phyloP scores from a whole-genome alignment of 2,888 invertebrate genomes.

The Carabus problematicus region DNA sequence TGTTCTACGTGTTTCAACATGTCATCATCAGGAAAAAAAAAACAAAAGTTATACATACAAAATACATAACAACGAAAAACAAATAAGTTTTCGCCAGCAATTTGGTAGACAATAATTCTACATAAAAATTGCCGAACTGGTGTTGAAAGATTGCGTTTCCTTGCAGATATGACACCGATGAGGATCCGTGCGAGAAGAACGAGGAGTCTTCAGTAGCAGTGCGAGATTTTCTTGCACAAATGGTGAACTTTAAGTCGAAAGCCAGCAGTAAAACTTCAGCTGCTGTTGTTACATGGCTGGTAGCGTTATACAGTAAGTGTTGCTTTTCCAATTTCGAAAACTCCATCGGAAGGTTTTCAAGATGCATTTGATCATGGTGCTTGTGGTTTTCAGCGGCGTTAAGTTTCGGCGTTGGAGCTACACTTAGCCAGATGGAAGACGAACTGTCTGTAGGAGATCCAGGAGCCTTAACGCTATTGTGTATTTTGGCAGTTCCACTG shows the following conservation, averaged over 20 bases:
- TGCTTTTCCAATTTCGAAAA: too few species aligned
- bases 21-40: too few species aligned
- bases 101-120: constrained; percentile 8
- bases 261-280: constrained; percentile 61
- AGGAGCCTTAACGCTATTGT: constrained; percentile 55
- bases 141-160: too few species aligned
- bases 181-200: constrained; percentile 55
- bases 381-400: constrained; percentile 52
- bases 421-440: constrained; percentile 54
- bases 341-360: too few species aligned
- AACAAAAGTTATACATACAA: too few species aligned
- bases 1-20: too few species aligned
- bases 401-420: constrained; percentile 54
- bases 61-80: not conserved
- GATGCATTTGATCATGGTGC: too few species aligned
- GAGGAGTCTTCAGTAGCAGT: constrained; percentile 52
- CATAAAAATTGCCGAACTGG: too few species aligned
- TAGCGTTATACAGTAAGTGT: constrained; percentile 62
- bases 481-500: constrained; percentile 50
- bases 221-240: constrained; percentile 55
- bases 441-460: constrained; percentile 55
- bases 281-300: constrained; percentile 59
- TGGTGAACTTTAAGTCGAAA: constrained; percentile 57
- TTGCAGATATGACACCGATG: constrained; percentile 58
- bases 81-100: constrained; percentile 16